Base-by-base conservation (phyloP, 2,888 invertebrate genomes). In the Scaptodrosophila latifasciaeformis region DNA sequence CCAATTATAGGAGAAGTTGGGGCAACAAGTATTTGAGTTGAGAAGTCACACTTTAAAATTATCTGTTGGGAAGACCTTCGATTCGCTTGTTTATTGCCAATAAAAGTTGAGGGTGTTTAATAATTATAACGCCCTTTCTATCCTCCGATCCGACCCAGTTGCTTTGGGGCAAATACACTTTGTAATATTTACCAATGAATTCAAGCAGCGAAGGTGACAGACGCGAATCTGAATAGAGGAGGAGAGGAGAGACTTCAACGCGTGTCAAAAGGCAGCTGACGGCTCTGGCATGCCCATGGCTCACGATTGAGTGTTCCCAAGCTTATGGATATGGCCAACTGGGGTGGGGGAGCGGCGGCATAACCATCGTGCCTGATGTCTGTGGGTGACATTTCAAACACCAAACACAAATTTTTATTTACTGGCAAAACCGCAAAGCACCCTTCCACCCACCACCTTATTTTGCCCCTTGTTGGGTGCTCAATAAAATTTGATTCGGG, bases 331-430 rank as follows among this genome's bases (percentile, higher is more conserved):
- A 30, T 44, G 59, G 44, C 45, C 19, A 51, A 49, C n/a, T 31
- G 37, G 42, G n/a, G 29, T 17, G 29, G 57, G 40, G 53, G 50
- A 56, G 53, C 39, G 61, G 50, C 55, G 54, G 7, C 10, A 1
- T 37, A 42, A n/a, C n/a, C n/a, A n/a, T n/a, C 53, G 53, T 70
- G 67, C 67, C 69, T n/a, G 76, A 82, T 82, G 82, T 86, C 86
- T 86, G 86, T 79, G 82, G 82, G 81, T 86, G 86, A 86, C 86
- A 85, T 81, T 75, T 78, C 82, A 80, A 82, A 84, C 84, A 83
- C 83, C 84, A 81, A 82, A 82, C 80, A 82, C 54, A 59, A 68
- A 84, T 83, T 83, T 82, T 85, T 83, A 84, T 86, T 85, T 82
- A 80, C 69, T 71, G 67, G 60, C 69, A 70, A 63, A 65, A 65